Evolutionary conservation across 2,113 vertebrate genomes (phyloP).

Genomic region (Urocynchramus pylzowi): DNA sequence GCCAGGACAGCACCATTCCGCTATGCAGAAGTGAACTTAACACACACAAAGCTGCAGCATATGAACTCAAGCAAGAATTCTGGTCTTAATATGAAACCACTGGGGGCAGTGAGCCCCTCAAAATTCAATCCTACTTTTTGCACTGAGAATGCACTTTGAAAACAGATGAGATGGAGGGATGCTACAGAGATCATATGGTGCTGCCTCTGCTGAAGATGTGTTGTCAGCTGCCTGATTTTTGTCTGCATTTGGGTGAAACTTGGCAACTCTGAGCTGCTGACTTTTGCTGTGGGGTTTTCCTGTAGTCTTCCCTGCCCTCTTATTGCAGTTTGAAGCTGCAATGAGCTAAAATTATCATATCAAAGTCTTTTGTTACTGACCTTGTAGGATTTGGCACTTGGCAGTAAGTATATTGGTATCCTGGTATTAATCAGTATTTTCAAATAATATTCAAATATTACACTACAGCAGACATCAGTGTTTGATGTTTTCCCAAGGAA

Average conservation of each 20-base stretch:
- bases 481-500: slow-evolving; percentile 42
- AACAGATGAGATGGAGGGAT: slow-evolving; percentile 67
- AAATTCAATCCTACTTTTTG: slow-evolving; percentile 75
- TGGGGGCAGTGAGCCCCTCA: slow-evolving; percentile 35
- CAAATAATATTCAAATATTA: background rate
- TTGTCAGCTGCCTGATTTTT: slow-evolving; percentile 22
- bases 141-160: slow-evolving; percentile 87
- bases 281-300: slow-evolving; percentile 52
- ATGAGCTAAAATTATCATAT: slow-evolving; percentile 51
- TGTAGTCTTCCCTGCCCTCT: slow-evolving; percentile 60
- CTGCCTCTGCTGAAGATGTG: slow-evolving; percentile 49
- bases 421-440: slow-evolving; percentile 39
- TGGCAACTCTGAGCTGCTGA: slow-evolving; percentile 48
- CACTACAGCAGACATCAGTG: background rate
- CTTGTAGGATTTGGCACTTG: slow-evolving; percentile 51
- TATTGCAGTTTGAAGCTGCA: slow-evolving; percentile 50
- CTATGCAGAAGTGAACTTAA: slow-evolving; percentile 85
- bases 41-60: slow-evolving; percentile 79
- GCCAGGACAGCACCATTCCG: slow-evolving; percentile 86
- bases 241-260: slow-evolving; percentile 44
- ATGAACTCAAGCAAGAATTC: slow-evolving; percentile 85
- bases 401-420: slow-evolving; percentile 32
- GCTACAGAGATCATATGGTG: slow-evolving; percentile 62
- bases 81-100: slow-evolving; percentile 79
- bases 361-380: slow-evolving; percentile 49